phyloP scores from a whole-genome alignment of 2,888 invertebrate species.

The Drosophila phalerata region DNA sequence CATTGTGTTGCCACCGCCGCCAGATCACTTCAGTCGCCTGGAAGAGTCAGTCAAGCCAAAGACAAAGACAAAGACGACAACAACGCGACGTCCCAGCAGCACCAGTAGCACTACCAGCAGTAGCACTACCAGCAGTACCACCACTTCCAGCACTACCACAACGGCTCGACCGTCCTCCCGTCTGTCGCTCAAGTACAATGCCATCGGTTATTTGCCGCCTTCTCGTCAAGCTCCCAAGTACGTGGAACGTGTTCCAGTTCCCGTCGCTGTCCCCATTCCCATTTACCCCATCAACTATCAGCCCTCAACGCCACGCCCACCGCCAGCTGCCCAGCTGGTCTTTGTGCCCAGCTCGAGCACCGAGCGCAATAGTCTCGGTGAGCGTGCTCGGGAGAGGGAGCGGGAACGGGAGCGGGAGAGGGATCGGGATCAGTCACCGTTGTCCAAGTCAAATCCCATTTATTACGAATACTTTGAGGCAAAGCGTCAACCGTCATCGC shows the following conservation, averaged over 20 bases:
- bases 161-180: slow-evolving; percentile 64
- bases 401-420: slow-evolving; percentile 26
- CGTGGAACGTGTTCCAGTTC: slow-evolving; percentile 77
- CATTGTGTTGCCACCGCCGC: slow-evolving; percentile 94
- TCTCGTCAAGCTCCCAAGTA: slow-evolving; percentile 80
- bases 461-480: slow-evolving; percentile 86
- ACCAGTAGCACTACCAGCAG: slow-evolving; percentile 81
- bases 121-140: slow-evolving; percentile 24
- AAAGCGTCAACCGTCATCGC: slow-evolving; percentile 78
- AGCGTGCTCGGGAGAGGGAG: slow-evolving; percentile 23
- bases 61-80: slow-evolving; percentile 83
- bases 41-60: slow-evolving; percentile 85
- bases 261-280: slow-evolving; percentile 81
- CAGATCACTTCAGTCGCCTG: slow-evolving; percentile 92
- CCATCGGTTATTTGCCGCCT: slow-evolving; percentile 86
- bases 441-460: slow-evolving; percentile 84
- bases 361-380: slow-evolving; percentile 28
- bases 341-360: slow-evolving; percentile 81
- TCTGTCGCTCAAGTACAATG: slow-evolving; percentile 70
- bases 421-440: slow-evolving; percentile 51
- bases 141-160: too few species aligned
- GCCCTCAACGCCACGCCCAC: slow-evolving; percentile 64
- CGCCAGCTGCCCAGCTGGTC: slow-evolving; percentile 44
- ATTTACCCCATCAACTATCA: slow-evolving; percentile 77
- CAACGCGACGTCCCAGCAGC: slow-evolving; percentile 74